Base-by-base conservation (phyloP, 2,888 invertebrate genomes). In the Lasioglossum leucozonium region DNA sequence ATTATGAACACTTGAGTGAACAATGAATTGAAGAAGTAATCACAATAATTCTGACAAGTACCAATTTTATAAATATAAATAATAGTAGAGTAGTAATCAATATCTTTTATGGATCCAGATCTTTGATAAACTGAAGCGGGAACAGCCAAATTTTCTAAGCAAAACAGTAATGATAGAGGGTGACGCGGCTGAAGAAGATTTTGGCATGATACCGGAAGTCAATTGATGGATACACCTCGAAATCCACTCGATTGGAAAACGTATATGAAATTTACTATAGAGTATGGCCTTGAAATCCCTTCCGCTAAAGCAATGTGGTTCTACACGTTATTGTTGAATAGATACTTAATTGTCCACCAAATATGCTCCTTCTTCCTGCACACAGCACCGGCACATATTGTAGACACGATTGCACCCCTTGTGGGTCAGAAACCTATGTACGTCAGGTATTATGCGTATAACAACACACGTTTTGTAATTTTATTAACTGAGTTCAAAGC, bases 201-300 rank as follows among this genome's bases (percentile, higher is more conserved):
- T 96, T 44, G 96, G 96, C 6, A 89, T 96, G 26, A 95, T 95
- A 44, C 90, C 93, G 4, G 95, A 96, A 55, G 95, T 96, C 89
- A 96, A 96, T 87, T 96, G 18, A 91, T 91, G 26, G 94, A 96
- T n/a, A 96, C 98, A 0, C 96, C 96, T 5, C 97, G 98, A 90
- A 98, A 98, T 90, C 98, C 98, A 0, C 95, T 98, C 62, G 97
- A 96, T 0, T 99, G 99, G 99, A 96, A 95, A 26, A 91, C 94
- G 13, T 97, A 97, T 91, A 96, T 96, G 95, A 91, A 94, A 0
- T 93, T 95, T 82, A 96, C 95, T 34, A 95, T 96, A 89, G 89
- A 94, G 13, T 96, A 96, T 88, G 96, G 96, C 0, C 79, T 95
- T 0, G 91, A 95, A 80, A 95, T 95, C 13, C 97, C 97, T 0